Conservation (phyloP, 1,140 invertebrate species). For the Euura saliciscinereae region DNA sequence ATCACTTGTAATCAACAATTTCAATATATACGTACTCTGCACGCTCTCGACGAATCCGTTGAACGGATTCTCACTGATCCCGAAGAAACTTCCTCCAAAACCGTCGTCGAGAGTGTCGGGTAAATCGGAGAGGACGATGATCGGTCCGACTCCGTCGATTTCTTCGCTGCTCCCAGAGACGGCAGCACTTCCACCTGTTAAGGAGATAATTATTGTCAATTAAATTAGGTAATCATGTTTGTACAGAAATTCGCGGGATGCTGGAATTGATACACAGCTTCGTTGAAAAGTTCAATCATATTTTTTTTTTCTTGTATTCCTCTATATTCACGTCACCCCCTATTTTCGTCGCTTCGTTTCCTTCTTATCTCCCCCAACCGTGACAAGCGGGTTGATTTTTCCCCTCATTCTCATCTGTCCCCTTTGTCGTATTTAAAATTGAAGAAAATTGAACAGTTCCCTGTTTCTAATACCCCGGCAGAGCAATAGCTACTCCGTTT, state of each 20-base stretch:
- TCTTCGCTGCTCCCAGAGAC: neutral
- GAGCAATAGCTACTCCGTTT: neutral
- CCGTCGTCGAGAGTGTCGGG: neutral
- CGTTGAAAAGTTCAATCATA: neutral
- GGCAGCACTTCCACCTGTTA: neutral
- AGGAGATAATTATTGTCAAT: neutral
- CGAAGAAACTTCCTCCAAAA: neutral
- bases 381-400: neutral
- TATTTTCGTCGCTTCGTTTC: neutral
- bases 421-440: neutral
- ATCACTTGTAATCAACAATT: too few species aligned
- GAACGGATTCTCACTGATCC: neutral
- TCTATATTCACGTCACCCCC: neutral
- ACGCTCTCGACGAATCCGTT: neutral
- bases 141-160: neutral
- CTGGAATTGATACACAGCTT: too few species aligned
- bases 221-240: too few species aligned
- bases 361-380: neutral
- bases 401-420: neutral
- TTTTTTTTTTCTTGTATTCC: neutral
- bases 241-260: too few species aligned
- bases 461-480: neutral
- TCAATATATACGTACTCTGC: neutral
- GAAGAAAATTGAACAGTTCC: slow-evolving; percentile 5
- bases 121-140: neutral